Evolutionary conservation across 2,113 vertebrate genomes (phyloP), one percentile per base, ranked within the genome.

Genomic region (Corythornis cristatus): DNA sequence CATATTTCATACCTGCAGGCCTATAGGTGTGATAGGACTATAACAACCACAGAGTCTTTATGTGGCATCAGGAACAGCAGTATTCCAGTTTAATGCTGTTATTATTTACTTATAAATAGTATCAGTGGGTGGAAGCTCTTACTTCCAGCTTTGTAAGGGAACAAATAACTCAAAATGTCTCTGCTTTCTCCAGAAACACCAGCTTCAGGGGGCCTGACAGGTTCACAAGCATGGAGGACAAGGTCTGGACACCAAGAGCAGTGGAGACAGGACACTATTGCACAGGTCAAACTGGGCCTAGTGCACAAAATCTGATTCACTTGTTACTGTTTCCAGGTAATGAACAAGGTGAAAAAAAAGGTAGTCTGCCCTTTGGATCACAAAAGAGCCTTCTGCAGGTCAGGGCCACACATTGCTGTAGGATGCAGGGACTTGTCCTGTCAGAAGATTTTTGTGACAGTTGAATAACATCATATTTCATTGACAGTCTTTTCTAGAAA

Each of bases 101-200:
- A 20, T 25, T 78, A 28, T 82, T 84, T 75, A 65, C 31, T 86
- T 94, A 75, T 73, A 86, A 90, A 84, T 58, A 84, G 48, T 37
- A 56, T 29, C 26, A 9, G 42, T 90, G 66, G 70, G 77, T 82
- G 37, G 77, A 93, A 93, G 61, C 37, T 77, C 82, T 28, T 45
- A 22, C 67, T 88, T 93, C 58, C 83, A 84, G n/a, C 51, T 86
- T 93, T 75, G 35, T 79, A 81, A 90, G 42, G 77, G 13, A 79
- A 54, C 6, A 68, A 82, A 76, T 62, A 13, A 46, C 22, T 58
- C 42, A 33, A 68, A 50, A 78, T 72, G 43, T 53, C 83, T 78
- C 56, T 5, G 4, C 40, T 80, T 8, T 33, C 57, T 92, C 26
- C 12, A 77, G 62, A 84, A 89, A 68, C 35, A 50, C 9, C 37